Base-by-base conservation (phyloP, 2,888 invertebrate genomes). In the Meiosimyza decipiens region DNA sequence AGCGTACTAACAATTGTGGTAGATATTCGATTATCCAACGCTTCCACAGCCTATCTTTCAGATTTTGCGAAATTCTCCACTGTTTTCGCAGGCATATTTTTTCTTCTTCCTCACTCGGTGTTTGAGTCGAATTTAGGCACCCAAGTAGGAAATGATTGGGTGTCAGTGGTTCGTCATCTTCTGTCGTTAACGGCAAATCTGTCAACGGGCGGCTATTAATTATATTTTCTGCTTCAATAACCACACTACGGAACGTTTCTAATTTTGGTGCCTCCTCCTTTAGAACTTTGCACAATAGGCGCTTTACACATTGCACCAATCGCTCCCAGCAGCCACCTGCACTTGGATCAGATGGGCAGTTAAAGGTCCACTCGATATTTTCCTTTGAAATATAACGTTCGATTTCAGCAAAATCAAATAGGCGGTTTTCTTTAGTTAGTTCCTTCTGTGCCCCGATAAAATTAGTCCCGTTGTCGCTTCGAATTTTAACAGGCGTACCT, bases 361-460 rank as follows among this genome's bases (percentile, higher is more conserved):
- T 79, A 60, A 78, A 78, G 6, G 67, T 1, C 76, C 77, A 78
- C 13, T 76, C 71, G 5, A 76, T 9, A 55, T 66, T 60, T 11
- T 60, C 22, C 28, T 69, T 59, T 1, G 74, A 49, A 18, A 70
- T 11, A 2, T 64, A 33, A 16, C 49, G 47, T 22, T 73, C 47
- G 47, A 73, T 76, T 47, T 65, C 54, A 40, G 69, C 54, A 28
- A 67, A 59, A 51, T 76, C 74, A 50, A 74, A 74, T 22, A 76
- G 54, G 59, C 71, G 47, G 9, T 71, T 65, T 18, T 68, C 67
- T 16, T 47, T 22, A 11, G 13, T 54, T 9, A 76, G 59, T 33
- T 72, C 57, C 33, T 74, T 73, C 49, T 76, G 69, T 6, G 57
- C 57, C 5, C 57, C 57, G 9, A 57, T 57, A 22, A 18, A 57